Conservation (phyloP, 2,113 vertebrate genomes). For the Piaya cayana region DNA sequence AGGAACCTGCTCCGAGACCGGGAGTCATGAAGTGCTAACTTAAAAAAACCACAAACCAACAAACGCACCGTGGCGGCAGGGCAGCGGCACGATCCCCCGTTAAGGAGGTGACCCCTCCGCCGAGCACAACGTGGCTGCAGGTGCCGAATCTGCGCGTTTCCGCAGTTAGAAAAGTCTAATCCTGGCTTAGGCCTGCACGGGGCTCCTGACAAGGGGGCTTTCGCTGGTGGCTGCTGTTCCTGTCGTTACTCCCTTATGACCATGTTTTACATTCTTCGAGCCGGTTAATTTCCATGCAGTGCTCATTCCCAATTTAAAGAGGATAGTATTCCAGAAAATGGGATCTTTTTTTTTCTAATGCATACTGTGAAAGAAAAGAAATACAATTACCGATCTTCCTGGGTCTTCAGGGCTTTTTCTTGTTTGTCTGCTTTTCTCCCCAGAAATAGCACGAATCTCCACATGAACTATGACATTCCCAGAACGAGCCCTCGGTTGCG, state of each 20-base stretch:
- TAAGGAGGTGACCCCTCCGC: conserved; percentile 64
- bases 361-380: conserved; percentile 88
- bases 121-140: conserved; percentile 43
- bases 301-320: conserved; percentile 82
- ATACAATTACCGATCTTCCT: conserved; percentile 83
- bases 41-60: background rate
- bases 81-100: conserved; percentile 43
- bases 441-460: conserved; percentile 11
- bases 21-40: conserved; percentile 23
- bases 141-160: background rate
- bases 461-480: conserved; percentile 27
- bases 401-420: conserved; percentile 42
- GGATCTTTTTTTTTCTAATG: conserved; percentile 86
- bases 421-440: conserved; percentile 43
- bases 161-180: conserved; percentile 53
- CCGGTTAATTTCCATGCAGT: conserved; percentile 83
- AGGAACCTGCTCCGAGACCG: conserved; percentile 57
- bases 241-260: conserved; percentile 74
- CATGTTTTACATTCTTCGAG: conserved; percentile 82
- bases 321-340: conserved; percentile 83
- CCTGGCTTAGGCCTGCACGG: conserved; percentile 68
- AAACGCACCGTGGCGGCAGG: background rate
- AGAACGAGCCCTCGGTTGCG: background rate
- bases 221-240: conserved; percentile 75
- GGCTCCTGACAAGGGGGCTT: conserved; percentile 64